Evolutionary conservation across 1,140 invertebrate genomes (phyloP).

Genomic region (Atopsyche davidsoni): DNA sequence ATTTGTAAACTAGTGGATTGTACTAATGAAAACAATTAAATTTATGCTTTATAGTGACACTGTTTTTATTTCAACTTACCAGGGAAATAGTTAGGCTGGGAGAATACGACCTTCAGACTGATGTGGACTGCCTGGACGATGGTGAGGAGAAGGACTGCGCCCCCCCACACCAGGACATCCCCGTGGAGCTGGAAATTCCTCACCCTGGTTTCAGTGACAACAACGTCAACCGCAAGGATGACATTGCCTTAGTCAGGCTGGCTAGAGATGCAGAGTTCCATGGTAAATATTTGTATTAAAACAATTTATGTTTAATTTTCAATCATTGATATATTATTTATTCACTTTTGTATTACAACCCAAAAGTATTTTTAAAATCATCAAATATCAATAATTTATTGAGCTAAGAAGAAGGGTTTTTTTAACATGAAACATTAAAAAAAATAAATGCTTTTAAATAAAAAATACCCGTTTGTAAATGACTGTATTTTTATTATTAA

Average conservation of each 20-base stretch:
- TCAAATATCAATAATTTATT: neutral
- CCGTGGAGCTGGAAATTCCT: constrained; percentile 35
- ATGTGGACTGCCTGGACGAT: constrained; percentile 41
- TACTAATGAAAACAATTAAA: too few relatives aligned
- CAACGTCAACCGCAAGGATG: constrained; percentile 50
- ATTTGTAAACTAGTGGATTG: too few relatives aligned
- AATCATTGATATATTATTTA: too few relatives aligned
- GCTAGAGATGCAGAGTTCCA: constrained; percentile 25
- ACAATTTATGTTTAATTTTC: neutral
- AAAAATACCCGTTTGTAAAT: neutral
- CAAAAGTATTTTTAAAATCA: constrained; percentile 3
- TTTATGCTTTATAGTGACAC: too few relatives aligned
- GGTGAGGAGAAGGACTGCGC: constrained; percentile 33
- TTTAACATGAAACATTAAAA: too few relatives aligned
- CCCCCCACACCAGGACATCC: constrained; percentile 39
- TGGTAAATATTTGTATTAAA: constrained; percentile 9
- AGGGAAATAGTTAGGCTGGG: constrained; percentile 37
- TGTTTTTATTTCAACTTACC: too few relatives aligned
- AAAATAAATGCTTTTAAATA: neutral
- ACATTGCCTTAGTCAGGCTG: constrained; percentile 54
- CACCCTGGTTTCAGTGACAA: constrained; percentile 48
- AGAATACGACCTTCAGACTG: constrained; percentile 40
- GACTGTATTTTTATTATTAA: constrained; percentile 2
- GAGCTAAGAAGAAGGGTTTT: too few relatives aligned
- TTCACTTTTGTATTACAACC: too few relatives aligned